A percentile compares a stretch with the other conserved stretches of the same genome.
Conservation (phyloP, 2,888 invertebrate species). For the Cheilosia grossa region DNA sequence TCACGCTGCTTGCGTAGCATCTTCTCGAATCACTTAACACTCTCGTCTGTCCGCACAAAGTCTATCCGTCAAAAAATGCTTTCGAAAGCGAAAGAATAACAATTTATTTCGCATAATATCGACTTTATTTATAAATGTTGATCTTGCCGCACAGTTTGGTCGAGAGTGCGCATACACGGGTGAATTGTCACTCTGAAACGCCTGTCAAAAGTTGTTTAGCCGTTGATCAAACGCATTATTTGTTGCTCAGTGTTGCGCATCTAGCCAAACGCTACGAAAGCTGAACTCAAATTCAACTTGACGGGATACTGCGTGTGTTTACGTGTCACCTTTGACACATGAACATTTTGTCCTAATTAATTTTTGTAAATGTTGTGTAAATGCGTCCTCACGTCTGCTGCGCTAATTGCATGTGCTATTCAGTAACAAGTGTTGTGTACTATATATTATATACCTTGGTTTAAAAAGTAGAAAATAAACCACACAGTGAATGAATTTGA, state of each 20-base stretch:
- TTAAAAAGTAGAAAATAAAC: neutral
- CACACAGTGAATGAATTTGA: slow-evolving; percentile 16
- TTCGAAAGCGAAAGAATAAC: slow-evolving; percentile 22
- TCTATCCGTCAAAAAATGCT: slow-evolving; percentile 8
- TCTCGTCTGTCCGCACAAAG: slow-evolving; percentile 12
- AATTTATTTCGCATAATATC: slow-evolving; percentile 32
- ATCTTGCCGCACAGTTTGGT: slow-evolving; percentile 40
- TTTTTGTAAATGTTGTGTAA: slow-evolving; percentile 18
- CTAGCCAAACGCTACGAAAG: slow-evolving; percentile 8
- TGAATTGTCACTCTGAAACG: slow-evolving; percentile 54
- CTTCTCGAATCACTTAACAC: slow-evolving; percentile 14
- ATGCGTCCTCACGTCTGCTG: neutral
- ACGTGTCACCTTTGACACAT: slow-evolving; percentile 5
- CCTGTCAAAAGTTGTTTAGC: slow-evolving; percentile 35
- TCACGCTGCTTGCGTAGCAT: neutral
- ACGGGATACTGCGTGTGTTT: slow-evolving; percentile 11
- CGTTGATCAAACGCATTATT: slow-evolving; percentile 22
- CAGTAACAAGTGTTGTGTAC: neutral
- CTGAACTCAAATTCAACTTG: slow-evolving; percentile 7
- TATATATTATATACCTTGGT: neutral
- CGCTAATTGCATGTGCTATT: slow-evolving; percentile 13
- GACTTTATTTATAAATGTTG: slow-evolving; percentile 34
- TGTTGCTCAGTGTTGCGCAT: slow-evolving; percentile 24
- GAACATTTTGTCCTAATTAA: slow-evolving; percentile 7
- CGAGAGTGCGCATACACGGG: slow-evolving; percentile 41